A percentile compares a stretch with the other conserved stretches of the same genome.
Evolutionary conservation across 2,888 invertebrate species (phyloP).

Genomic region (Pediacus dermestoides): DNA sequence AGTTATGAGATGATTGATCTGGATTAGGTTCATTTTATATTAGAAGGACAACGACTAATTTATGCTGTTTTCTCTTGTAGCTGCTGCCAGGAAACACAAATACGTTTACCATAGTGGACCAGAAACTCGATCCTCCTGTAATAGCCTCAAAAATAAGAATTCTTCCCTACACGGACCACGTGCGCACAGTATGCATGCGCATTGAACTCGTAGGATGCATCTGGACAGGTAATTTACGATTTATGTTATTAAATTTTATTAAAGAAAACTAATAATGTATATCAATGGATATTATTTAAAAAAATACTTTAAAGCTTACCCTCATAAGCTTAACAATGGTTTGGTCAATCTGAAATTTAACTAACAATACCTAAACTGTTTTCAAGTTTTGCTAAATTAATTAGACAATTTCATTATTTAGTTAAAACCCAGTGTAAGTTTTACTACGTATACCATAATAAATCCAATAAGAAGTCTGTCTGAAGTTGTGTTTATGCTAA

Average conservation of each 20-base stretch:
- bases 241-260: too few relatives aligned
- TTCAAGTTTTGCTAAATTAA: neutral
- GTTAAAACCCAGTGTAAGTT: too few relatives aligned
- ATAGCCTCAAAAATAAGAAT: conserved; percentile 74
- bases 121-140: conserved; percentile 70
- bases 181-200: conserved; percentile 76
- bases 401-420: neutral
- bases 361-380: neutral
- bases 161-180: conserved; percentile 73
- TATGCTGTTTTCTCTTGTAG: conserved; percentile 60
- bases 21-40: too few relatives aligned
- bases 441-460: neutral
- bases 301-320: neutral
- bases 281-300: neutral
- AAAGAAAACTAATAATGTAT: neutral
- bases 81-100: conserved; percentile 75
- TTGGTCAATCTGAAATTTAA: too few relatives aligned
- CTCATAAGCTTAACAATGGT: too few relatives aligned
- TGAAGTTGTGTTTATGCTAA: neutral
- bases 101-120: conserved; percentile 71
- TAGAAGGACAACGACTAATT: too few relatives aligned
- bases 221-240: conserved; percentile 64
- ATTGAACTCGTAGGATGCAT: conserved; percentile 78
- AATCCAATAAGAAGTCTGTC: neutral
- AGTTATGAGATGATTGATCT: too few relatives aligned